Evolutionary conservation across 1,140 invertebrate genomes (phyloP).

Genomic region (Stenopsyche tienmushanensis): DNA sequence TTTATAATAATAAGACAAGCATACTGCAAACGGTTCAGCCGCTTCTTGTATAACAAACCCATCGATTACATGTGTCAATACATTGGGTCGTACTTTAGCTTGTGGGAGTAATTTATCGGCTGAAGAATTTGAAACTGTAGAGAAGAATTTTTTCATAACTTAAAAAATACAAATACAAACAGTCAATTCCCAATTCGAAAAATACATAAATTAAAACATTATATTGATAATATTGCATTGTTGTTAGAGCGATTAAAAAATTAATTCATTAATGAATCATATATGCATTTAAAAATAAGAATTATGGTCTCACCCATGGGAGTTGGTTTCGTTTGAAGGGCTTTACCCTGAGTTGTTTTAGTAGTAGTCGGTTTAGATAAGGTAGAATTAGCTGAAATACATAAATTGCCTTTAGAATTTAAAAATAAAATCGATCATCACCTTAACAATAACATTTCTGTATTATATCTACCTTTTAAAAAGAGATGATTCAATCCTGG

Average conservation of each 20-base stretch:
- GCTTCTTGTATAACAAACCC: constrained; percentile 96
- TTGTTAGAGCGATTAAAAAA: no score
- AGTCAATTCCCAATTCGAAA: neutral
- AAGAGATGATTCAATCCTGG: constrained; percentile 1
- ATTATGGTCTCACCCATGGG: constrained; percentile 6
- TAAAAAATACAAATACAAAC: neutral
- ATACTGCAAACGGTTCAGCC: constrained; percentile 85
- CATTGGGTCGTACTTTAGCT: constrained; percentile 94
- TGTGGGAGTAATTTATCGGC: constrained; percentile 76
- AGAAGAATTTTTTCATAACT: constrained; percentile 4
- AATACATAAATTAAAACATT: neutral
- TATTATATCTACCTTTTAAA: constrained; percentile 13
- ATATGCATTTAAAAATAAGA: no score
- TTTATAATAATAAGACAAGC: constrained; percentile 48
- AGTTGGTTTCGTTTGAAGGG: constrained; percentile 4
- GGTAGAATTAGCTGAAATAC: constrained; percentile 1
- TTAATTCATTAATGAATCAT: no score
- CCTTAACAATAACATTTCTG: no score
- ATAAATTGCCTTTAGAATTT: no score
- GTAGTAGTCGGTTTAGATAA: constrained; percentile 5
- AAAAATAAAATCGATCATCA: no score
- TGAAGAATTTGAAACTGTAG: constrained; percentile 38
- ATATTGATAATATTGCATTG: no score
- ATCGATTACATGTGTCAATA: constrained; percentile 94
- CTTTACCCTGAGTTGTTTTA: constrained; percentile 5